Percentiles rank a stretch among this genome's conserved stretches.
Conservation (phyloP, 1,140 invertebrate genomes). For the Calephelis virginiensis region DNA sequence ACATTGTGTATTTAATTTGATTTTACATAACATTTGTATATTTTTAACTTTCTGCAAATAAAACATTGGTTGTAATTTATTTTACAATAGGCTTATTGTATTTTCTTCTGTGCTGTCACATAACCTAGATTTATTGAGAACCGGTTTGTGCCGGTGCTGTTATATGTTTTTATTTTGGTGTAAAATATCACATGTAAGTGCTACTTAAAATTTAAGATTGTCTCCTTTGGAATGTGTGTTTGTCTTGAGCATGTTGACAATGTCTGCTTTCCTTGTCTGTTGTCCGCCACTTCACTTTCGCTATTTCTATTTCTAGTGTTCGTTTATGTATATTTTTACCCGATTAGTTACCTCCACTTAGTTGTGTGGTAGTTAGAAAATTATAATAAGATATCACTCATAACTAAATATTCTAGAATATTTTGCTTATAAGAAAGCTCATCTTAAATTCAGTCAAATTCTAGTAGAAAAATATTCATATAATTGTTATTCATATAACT, state of each 20-base stretch:
- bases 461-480: too few species aligned
- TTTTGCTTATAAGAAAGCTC: too few species aligned
- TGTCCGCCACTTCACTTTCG: slow-evolving; percentile 5
- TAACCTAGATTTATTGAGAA: too few species aligned
- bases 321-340: neutral
- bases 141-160: too few species aligned
- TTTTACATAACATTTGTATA: neutral
- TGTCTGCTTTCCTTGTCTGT: slow-evolving; percentile 13
- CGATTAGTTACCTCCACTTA: neutral
- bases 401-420: too few species aligned
- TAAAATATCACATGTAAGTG: slow-evolving; percentile 8
- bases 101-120: too few species aligned
- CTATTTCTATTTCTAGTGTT: slow-evolving; percentile 10
- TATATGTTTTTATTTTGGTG: neutral
- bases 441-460: too few species aligned
- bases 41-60: neutral
- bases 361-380: slow-evolving; percentile 12
- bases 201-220: slow-evolving; percentile 19
- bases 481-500: too few species aligned
- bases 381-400: neutral
- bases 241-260: slow-evolving; percentile 8
- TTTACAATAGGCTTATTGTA: too few species aligned
- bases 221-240: slow-evolving; percentile 19
- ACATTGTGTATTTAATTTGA: neutral
- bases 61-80: too few species aligned